These are phyloP conservation scores for Eupeodes latifasciatus DNA, from an alignment of 2,888 invertebrate species.

Conservation along the genomic window DNA sequence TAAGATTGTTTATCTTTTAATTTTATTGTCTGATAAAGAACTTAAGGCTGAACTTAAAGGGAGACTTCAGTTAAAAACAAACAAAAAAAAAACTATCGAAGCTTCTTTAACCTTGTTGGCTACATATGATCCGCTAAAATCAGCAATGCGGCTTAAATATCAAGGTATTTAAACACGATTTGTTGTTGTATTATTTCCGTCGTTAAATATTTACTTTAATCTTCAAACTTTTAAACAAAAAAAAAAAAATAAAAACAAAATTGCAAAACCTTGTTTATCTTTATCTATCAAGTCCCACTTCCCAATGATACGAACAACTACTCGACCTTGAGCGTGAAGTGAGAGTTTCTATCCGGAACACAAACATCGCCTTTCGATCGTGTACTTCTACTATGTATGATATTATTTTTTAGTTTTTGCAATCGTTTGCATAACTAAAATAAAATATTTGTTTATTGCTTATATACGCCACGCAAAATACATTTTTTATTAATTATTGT, in stretches of 20 bases:
- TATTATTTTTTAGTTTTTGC: not conserved
- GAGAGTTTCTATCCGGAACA: slow-evolving; percentile 50
- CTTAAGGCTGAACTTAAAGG: not conserved
- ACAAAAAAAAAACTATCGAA: not conserved
- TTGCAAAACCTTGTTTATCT: slow-evolving; percentile 59
- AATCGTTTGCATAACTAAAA: slow-evolving; percentile 56
- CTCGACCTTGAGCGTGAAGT: slow-evolving; percentile 43
- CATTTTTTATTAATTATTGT: slow-evolving; percentile 37
- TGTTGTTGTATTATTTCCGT: slow-evolving; percentile 26
- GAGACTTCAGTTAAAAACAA: not conserved
- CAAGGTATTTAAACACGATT: not conserved
- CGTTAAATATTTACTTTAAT: slow-evolving; percentile 60
- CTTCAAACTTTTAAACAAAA: slow-evolving; percentile 23
- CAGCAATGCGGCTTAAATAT: not conserved
- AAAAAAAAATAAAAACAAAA: slow-evolving; percentile 15
- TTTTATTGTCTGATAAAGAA: not conserved
- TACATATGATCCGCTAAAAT: not conserved
- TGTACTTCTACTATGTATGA: slow-evolving; percentile 7
- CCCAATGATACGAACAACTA: slow-evolving; percentile 38
- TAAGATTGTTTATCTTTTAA: not conserved
- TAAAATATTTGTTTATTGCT: slow-evolving; percentile 53
- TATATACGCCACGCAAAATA: slow-evolving; percentile 58
- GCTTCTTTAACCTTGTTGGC: not conserved
- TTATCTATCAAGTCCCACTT: slow-evolving; percentile 56
- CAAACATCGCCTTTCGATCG: slow-evolving; percentile 51